Percentiles rank a stretch among this genome's conserved stretches.
Evolutionary conservation across 2,888 invertebrate species (phyloP).

Genomic region (Synanthedon formicaeformis): DNA sequence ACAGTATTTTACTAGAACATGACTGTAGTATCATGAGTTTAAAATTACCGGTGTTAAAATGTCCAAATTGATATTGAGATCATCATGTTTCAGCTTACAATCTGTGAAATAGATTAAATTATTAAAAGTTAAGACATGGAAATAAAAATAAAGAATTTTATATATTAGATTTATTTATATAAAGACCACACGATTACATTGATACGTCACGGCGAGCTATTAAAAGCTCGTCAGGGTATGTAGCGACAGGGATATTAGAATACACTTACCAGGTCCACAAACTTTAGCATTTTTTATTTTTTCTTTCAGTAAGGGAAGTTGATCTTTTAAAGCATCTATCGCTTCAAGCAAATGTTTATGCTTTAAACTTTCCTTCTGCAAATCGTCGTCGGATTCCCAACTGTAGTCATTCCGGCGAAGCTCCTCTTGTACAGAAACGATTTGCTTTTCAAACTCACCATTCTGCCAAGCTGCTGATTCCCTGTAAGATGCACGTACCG

Average conservation of each 20-base stretch:
- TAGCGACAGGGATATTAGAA: no score
- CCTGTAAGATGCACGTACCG: slow-evolving; percentile 17
- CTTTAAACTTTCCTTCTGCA: slow-evolving; percentile 41
- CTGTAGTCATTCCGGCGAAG: slow-evolving; percentile 46
- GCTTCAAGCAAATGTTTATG: slow-evolving; percentile 52
- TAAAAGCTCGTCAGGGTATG: no score
- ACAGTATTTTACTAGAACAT: no score
- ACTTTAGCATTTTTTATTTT: slow-evolving; percentile 59
- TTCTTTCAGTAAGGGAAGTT: slow-evolving; percentile 50
- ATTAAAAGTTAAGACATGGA: no score
- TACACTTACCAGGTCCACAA: slow-evolving; percentile 49
- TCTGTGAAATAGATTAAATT: slow-evolving; percentile 31
- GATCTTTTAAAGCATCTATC: slow-evolving; percentile 42
- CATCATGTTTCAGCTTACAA: slow-evolving; percentile 64
- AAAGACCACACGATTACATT: no score
- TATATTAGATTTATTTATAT: no score
- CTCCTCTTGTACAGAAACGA: slow-evolving; percentile 53
- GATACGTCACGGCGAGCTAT: no score
- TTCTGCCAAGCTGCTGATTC: slow-evolving; percentile 63
- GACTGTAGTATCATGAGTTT: no score
- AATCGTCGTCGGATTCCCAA: slow-evolving; percentile 53
- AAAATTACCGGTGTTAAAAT: slow-evolving; percentile 54
- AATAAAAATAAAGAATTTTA: no score
- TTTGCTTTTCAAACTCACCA: slow-evolving; percentile 57
- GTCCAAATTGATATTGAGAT: slow-evolving; percentile 63